Percentiles rank a stretch among this genome's conserved stretches.
These are phyloP conservation scores for Zootermopsis nevadensis DNA, from an alignment of 2,888 invertebrate species.

Conservation along the genomic window DNA sequence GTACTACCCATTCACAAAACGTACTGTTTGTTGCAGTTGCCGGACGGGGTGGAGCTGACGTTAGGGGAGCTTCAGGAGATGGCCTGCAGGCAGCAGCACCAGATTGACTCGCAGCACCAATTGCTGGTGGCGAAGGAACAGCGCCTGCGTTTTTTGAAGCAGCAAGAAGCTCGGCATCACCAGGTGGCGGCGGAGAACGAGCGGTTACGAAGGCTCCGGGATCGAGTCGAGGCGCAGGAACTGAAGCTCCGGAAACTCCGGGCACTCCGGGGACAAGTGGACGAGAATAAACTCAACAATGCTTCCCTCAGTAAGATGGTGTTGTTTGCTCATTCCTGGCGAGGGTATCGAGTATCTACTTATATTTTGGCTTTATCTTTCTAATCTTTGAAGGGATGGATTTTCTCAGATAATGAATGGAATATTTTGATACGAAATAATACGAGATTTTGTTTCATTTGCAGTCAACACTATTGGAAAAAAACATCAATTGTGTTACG, in stretches of 20 bases:
- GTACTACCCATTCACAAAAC: too few species aligned
- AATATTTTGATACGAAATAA: too few species aligned
- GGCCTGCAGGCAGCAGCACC: conserved; percentile 97
- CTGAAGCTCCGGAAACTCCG: conserved; percentile 91
- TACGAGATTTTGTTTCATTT: too few species aligned
- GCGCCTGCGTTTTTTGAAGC: conserved; percentile 91
- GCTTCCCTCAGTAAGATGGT: conserved; percentile 89
- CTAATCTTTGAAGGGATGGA: background rate
- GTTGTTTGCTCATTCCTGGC: too few species aligned
- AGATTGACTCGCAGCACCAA: conserved; percentile 95
- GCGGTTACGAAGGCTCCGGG: conserved; percentile 85
- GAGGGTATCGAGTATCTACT: too few species aligned
- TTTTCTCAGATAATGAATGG: background rate
- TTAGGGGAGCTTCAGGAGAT: conserved; percentile 97
- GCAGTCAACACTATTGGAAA: too few species aligned
- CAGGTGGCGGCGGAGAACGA: conserved; percentile 84
- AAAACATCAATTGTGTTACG: too few species aligned
- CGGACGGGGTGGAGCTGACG: conserved; percentile 91
- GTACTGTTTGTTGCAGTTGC: conserved; percentile 74
- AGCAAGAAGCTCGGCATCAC: conserved; percentile 84
- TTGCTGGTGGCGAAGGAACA: conserved; percentile 93
- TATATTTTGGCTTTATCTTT: background rate
- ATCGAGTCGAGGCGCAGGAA: conserved; percentile 95
- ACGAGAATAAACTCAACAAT: conserved; percentile 91
- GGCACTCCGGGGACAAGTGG: conserved; percentile 93